A percentile compares a stretch with the other conserved stretches of the same genome.
Evolutionary conservation across 2,113 vertebrate genomes (phyloP).

Genomic region (Penelope pileata): DNA sequence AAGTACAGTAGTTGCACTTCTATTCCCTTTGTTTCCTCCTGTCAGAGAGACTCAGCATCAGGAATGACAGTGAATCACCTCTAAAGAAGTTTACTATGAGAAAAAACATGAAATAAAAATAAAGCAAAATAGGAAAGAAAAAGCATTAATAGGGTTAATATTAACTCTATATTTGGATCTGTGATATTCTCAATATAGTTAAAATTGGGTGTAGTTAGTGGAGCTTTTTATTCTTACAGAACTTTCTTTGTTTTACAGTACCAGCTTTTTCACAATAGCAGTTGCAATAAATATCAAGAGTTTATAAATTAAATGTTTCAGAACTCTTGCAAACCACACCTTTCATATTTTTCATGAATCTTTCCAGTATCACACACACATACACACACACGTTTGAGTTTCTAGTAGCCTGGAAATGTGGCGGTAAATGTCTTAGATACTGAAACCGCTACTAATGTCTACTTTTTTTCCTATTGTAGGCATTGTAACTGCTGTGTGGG

Average conservation of each 20-base stretch:
- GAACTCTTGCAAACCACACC: background rate
- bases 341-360: background rate
- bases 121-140: background rate
- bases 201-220: background rate
- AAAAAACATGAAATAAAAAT: background rate
- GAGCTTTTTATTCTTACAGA: background rate
- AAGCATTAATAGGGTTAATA: background rate
- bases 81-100: background rate
- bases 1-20: background rate
- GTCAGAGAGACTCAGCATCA: background rate
- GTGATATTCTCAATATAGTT: background rate
- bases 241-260: background rate
- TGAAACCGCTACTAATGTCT: background rate
- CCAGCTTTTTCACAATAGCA: background rate
- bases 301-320: slow-evolving; percentile 26
- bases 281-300: background rate
- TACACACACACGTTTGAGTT: background rate
- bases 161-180: background rate
- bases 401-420: background rate
- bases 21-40: background rate
- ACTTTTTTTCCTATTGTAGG: background rate
- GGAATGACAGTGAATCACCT: background rate
- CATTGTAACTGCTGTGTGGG: background rate
- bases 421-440: background rate
- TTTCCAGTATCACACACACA: background rate